Evolutionary conservation across 2,797 vertebrate species (phyloP), one percentile per base, ranked within the genome.

Genomic region (Aselliscus stoliczkanus): DNA sequence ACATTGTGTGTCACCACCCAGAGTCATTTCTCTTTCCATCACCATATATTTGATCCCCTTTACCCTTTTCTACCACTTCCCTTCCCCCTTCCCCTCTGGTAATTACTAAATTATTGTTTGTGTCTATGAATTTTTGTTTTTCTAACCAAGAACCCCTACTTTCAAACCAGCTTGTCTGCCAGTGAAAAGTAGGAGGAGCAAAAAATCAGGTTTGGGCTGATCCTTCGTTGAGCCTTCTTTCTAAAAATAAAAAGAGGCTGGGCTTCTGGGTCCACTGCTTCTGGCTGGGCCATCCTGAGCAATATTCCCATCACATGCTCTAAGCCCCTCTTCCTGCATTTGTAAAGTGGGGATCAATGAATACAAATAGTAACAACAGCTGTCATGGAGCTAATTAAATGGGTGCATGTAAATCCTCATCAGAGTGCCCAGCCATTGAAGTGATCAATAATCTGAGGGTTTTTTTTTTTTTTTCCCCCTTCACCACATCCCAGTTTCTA

Each of bases 241-340:
- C 64, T 60, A 3, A 39, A 27, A 42, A n/a, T 42, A 18, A 29
- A 73, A 29, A 42, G 64, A 65, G 13, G 52, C 67, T 10, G 31
- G 39, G 39, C n/a, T 42, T 37, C 75, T 37, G 54, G 80, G 10
- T 14, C 27, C 62, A 44, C 5, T 7, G 39, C 44, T 29, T 34
- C 69, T 44, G 76, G 27, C 54, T 50, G 18, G 20, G 54, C 2
- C 4, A 0, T 21, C 29, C 31, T 3, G 31, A 7, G n/a, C 4
- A 11, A 18, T 29, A 39, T 9, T 25, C 37, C 39, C 3, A 0
- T 12, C 17, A 39, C n/a, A 5, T 15, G 47, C 17, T 0, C 60
- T 14, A 21, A 72, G 62, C 20, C 37, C 67, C 72, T 37, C 9
- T 23, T 31, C 37, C 44, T 2, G 1, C 14, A 9, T 34, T 73